Evolutionary conservation across 2,113 vertebrate species (phyloP).

Genomic region (Verasper variegatus): DNA sequence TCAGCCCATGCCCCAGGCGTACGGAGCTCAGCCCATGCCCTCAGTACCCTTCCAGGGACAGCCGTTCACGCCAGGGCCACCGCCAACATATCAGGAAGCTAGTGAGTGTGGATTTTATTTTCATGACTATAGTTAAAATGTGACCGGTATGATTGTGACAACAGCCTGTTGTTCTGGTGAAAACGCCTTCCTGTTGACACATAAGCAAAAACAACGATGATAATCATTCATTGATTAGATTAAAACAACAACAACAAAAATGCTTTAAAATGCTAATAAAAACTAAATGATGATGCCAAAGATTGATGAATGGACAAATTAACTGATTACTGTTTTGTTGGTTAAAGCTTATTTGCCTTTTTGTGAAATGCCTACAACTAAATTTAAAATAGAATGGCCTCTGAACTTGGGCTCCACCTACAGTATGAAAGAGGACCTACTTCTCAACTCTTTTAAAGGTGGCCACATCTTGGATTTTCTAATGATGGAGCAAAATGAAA

Average conservation of each 20-base stretch:
- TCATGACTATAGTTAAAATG: not conserved
- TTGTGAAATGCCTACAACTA: no score
- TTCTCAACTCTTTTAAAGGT: not conserved
- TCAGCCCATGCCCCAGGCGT: slow-evolving; percentile 72
- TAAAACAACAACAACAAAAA: no score
- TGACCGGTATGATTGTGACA: not conserved
- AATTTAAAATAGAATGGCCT: no score
- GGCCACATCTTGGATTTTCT: not conserved
- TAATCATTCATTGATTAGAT: no score
- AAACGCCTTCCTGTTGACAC: not conserved
- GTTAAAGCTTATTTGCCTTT: no score
- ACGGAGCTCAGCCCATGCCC: slow-evolving; percentile 73
- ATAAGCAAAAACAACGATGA: no score
- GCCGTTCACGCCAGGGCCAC: slow-evolving; percentile 82
- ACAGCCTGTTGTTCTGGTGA: not conserved
- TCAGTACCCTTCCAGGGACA: slow-evolving; percentile 77
- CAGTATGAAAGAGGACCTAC: no score
- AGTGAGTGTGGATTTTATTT: slow-evolving; percentile 65
- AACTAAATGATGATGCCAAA: no score
- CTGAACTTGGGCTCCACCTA: no score
- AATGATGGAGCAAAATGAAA: not conserved
- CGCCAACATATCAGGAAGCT: slow-evolving; percentile 90
- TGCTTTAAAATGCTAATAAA: no score
- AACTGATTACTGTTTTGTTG: no score
- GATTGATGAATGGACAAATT: no score